Evolutionary conservation across 2,113 vertebrate species (phyloP), one percentile per base, ranked within the genome.

Genomic region (Neodontobutis hainanensis): DNA sequence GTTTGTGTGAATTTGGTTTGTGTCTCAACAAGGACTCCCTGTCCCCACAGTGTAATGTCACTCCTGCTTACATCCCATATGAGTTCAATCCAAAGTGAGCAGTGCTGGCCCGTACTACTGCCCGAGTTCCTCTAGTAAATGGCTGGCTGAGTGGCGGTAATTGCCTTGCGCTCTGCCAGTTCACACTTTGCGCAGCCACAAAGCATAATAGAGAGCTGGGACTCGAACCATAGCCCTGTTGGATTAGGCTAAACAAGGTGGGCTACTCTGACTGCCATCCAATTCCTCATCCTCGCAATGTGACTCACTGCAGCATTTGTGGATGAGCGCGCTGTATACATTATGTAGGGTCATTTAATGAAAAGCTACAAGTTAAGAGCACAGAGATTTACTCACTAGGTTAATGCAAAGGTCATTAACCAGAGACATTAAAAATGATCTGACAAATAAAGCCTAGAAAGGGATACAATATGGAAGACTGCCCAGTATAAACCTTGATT

Each of bases 91-190:
- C 77, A 80, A 74, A 85, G 57, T 78, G 80, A 87, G 61, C 77
- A 73, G 79, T 43, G 78, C 78, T 77, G 68, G 79, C 71, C 78
- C 42, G 67, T 78, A 78, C 75, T 61, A 60, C 61, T 71, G 75
- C 81, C 70, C 71, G 67, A 63, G 73, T 82, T 82, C 66, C 78
- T 85, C 64, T 74, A 56, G 61, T 89, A 84, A 86, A 86, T 75
- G 85, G 71, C 77, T 65, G 71, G 77, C 74, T 86, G 83, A 89
- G 88, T 87, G 83, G 84, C 80, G 49, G 81, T 87, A 87, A 91
- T 89, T 89, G 87, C 83, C 82, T 88, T 72, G 62, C 68, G 15
- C 65, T 66, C 68, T 75, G 72, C 85, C 81, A 85, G 77, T 76
- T 82, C 68, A 75, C 15, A 55, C 81, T 77, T 67, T 55, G 62